Evolutionary conservation across 1,140 invertebrate genomes (phyloP).

Genomic region (Cheumatopsyche charites): DNA sequence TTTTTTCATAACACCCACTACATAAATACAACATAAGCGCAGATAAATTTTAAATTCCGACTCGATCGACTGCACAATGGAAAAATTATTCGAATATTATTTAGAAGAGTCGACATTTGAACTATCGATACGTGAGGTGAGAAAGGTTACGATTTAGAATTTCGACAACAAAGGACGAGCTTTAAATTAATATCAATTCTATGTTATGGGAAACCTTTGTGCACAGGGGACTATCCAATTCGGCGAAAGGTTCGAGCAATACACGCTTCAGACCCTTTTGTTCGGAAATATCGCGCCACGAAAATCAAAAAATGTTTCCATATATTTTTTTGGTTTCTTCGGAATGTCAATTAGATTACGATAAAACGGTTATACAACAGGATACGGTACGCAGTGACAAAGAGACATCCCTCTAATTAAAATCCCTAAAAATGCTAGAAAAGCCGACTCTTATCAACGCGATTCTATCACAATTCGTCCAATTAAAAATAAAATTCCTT

Average conservation of each 20-base stretch:
- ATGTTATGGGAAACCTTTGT: conserved; percentile 22
- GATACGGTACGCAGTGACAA: not conserved
- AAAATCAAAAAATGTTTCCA: not conserved
- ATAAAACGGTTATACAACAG: conserved; percentile 2
- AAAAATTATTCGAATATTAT: too few species aligned
- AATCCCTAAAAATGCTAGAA: not conserved
- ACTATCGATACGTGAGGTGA: not conserved
- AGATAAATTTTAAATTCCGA: not conserved
- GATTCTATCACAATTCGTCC: too few species aligned
- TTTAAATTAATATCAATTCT: conserved; percentile 33
- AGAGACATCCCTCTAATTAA: conserved; percentile 8
- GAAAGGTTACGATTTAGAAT: not conserved
- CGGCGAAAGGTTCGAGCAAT: not conserved
- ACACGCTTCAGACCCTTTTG: not conserved
- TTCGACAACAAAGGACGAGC: conserved; percentile 13
- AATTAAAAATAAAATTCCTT: too few species aligned
- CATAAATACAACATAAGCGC: not conserved
- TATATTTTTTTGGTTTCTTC: not conserved
- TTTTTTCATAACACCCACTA: conserved; percentile 12
- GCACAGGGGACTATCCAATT: not conserved
- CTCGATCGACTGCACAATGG: too few species aligned
- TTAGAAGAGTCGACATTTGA: too few species aligned
- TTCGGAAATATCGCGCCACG: conserved; percentile 14
- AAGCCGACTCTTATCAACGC: too few species aligned
- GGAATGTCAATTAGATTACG: conserved; percentile 25